Base-by-base conservation (phyloP, 2,797 vertebrate genomes). In the Micropoecilia bifurca region DNA sequence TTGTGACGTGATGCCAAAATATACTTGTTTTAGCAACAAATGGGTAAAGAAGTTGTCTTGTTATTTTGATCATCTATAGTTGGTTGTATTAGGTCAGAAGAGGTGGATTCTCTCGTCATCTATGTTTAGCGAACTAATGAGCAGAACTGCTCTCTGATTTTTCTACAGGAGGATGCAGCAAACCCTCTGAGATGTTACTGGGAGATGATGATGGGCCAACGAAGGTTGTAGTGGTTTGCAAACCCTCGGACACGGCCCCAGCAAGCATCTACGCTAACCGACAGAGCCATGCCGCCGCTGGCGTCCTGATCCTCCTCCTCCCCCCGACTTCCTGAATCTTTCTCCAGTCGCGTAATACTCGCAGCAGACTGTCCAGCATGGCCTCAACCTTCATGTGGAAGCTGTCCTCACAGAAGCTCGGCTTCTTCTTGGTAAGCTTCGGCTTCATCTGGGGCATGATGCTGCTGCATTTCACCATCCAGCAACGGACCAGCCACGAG, bases 361-460 rank as follows among this genome's bases (percentile, higher is more conserved):
- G 18, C 78, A 33, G 33, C 85, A 20, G 48, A 76, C 50, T 43
- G n/a, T 25, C 4, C 95, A 95, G 90, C 93, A 99, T 99, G 98
- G 98, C 97, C 77, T 93, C 96, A 47, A 97, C 96, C 68, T 96
- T 97, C 94, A 95, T 98, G 74, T 99, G 98, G 99, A 99, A 99
- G 93, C 94, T 99, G 85, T 99, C 99, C 0, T 99, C 98, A 85
- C 98, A 99, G 95, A 99, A 99, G 95, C 97, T 99, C 18, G 99
- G 99, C 85, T 99, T 99, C 92, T 99, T 99, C 90, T 94, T 99
- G 61, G 99, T 99, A 92, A 98, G 98, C 95, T 99, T 99, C 47
- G 99, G 99, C 79, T 99, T 99, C 93, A 99, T 99, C 94, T 99
- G 99, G 99, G 99, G 99, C 78, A 99, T 99, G 98, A 99, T 99